Evolutionary conservation across 2,888 invertebrate species (phyloP).

Genomic region (Cantharis nigra): DNA sequence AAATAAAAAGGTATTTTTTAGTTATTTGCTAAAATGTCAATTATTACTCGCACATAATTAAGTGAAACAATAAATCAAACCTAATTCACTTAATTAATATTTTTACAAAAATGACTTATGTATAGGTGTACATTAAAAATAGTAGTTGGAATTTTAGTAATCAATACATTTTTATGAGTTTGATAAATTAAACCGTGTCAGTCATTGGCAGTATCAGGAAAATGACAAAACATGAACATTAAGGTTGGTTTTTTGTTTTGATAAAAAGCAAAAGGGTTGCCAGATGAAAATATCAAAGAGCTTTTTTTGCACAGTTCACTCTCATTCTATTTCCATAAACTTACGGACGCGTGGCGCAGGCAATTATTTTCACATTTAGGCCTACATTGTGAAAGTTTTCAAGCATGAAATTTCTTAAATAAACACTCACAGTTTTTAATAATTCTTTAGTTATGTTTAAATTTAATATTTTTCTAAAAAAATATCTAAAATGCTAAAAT

Average conservation of each 20-base stretch:
- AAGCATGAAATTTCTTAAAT: constrained; percentile 10
- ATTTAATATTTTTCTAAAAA: neutral
- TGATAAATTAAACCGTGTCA: constrained; percentile 17
- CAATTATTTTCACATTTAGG: constrained; percentile 27
- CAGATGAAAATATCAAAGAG: constrained; percentile 20
- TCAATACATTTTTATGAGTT: constrained; percentile 5
- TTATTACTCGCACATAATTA: neutral
- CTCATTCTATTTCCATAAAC: constrained; percentile 21
- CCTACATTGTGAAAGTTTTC: constrained; percentile 9
- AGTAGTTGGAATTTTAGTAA: neutral
- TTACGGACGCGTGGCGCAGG: constrained; percentile 9
- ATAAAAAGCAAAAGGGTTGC: constrained; percentile 13
- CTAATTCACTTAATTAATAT: neutral
- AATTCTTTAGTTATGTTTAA: neutral
- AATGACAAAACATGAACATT: constrained; percentile 20
- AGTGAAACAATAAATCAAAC: neutral
- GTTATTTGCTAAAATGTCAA: neutral
- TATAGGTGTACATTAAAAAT: neutral
- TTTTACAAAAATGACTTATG: neutral
- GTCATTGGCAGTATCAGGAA: constrained; percentile 19
- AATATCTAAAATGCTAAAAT: neutral
- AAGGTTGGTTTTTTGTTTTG: constrained; percentile 15
- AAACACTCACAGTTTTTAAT: neutral
- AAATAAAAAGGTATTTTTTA: neutral
- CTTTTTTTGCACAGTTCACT: constrained; percentile 16